These are phyloP conservation scores for Carabus problematicus DNA, from an alignment of 2,888 invertebrate genomes.

Conservation along the genomic window DNA sequence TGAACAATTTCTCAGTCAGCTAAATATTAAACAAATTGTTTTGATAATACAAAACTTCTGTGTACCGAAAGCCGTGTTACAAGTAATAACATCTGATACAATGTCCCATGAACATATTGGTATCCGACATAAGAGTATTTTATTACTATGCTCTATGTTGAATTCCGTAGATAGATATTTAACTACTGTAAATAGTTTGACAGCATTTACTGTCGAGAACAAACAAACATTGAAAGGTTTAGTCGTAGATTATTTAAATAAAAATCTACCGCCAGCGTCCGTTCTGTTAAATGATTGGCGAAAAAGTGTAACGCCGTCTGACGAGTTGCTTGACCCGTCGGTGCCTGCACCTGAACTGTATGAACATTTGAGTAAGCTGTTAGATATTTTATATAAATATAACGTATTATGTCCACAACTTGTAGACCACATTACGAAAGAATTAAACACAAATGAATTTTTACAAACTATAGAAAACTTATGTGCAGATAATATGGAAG, in stretches of 20 bases:
- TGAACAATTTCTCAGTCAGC: slow-evolving; percentile 59
- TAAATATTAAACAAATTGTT: slow-evolving; percentile 63
- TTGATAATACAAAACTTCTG: slow-evolving; percentile 62
- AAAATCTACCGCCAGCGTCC: slow-evolving; percentile 56
- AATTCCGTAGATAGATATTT: slow-evolving; percentile 28
- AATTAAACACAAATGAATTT: slow-evolving; percentile 40
- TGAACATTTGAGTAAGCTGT: slow-evolving; percentile 55
- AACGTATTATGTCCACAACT: slow-evolving; percentile 63
- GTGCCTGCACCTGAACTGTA: slow-evolving; percentile 44
- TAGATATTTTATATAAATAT: slow-evolving; percentile 66
- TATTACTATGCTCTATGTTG: slow-evolving; percentile 35
- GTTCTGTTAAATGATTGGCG: slow-evolving; percentile 56
- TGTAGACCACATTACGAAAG: slow-evolving; percentile 54
- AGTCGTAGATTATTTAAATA: slow-evolving; percentile 25
- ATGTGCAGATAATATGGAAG: slow-evolving; percentile 52
- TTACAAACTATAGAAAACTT: slow-evolving; percentile 31
- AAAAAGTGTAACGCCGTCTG: slow-evolving; percentile 45
- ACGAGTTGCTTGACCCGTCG: slow-evolving; percentile 44
- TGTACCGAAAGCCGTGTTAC: slow-evolving; percentile 62
- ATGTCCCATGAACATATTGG: slow-evolving; percentile 54
- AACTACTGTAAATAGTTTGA: slow-evolving; percentile 7
- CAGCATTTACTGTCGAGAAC: slow-evolving; percentile 11
- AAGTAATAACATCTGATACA: slow-evolving; percentile 57
- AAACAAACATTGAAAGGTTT: slow-evolving; percentile 13
- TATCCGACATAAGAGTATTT: slow-evolving; percentile 26